Conservation (phyloP, 35 echinoderm and acorn worm genomes). For the Strongylocentrotus purpuratus region DNA sequence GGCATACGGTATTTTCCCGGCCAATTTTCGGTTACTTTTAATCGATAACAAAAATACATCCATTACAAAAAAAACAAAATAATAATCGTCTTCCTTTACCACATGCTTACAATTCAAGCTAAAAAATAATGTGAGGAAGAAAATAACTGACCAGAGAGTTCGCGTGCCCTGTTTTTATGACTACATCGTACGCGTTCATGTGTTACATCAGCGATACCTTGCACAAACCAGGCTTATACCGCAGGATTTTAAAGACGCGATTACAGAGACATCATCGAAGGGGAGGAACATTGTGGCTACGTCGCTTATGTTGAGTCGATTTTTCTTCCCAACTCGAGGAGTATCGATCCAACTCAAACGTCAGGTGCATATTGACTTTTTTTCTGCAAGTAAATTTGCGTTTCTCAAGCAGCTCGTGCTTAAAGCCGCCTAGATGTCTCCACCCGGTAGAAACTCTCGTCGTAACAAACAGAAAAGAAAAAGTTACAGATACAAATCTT, state of each 20-base stretch:
- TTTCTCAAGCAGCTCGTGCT: conserved; percentile 6
- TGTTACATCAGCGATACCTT: background rate
- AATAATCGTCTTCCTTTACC: too few relatives aligned
- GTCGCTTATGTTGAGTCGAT: background rate
- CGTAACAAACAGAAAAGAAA: background rate
- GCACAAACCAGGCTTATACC: background rate
- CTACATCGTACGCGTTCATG: too few relatives aligned
- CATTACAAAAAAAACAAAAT: too few relatives aligned
- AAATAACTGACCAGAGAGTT: too few relatives aligned
- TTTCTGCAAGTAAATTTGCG: background rate
- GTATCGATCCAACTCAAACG: conserved; percentile 23
- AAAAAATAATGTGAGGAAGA: too few relatives aligned
- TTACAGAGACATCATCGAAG: background rate
- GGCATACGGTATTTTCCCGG: too few relatives aligned
- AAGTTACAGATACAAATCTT: background rate
- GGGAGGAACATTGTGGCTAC: background rate
- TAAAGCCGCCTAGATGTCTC: background rate
- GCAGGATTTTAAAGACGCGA: background rate
- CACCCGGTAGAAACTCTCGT: background rate
- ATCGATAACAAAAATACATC: too few relatives aligned
- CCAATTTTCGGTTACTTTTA: too few relatives aligned
- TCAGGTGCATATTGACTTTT: conserved; percentile 32
- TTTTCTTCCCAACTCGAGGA: background rate
- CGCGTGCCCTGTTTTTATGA: too few relatives aligned
- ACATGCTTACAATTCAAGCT: too few relatives aligned